Base-by-base conservation (phyloP, 2,797 vertebrate species). In the Oryzias sinensis region DNA sequence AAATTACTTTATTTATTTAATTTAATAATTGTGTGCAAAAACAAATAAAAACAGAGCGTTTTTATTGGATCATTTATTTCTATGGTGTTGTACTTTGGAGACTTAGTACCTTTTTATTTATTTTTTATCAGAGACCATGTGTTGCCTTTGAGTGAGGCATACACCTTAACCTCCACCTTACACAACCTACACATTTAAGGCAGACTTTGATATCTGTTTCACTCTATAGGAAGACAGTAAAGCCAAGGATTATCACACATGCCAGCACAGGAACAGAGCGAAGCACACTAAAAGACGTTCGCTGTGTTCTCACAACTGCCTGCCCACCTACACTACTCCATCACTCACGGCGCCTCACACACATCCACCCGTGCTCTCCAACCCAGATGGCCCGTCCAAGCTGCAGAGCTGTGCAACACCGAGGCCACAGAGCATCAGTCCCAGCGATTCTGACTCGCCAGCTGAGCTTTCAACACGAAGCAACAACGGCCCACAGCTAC, bases 391-490 rank as follows among this genome's bases (percentile, higher is more conserved):
- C 74, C 58, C 1, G 65, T 70, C 69, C 64, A 61, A 57, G 71
- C 75, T 56, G 44, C 66, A 53, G 76, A 81, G 75, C 79, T 82
- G 80, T 67, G 82, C 81, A 83, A 87, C 77, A 74, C 70, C 58
- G 74, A 76, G 71, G 81, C 85, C 81, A 80, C 79, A 64, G 77
- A 84, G 86, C 76, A 56, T 72, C 72, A 66, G 81, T 81, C 79
- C 73, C 64, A 77, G 70, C 72, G 80, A 83, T 71, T 74, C 70
- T 73, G 76, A 62, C 77, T 81, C 76, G 77, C 84, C 87, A 91
- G 83, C 81, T 87, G 88, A 89, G 86, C 84, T 74, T 87, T 89
- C 89, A 88, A 87, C 85, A 88, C 77, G 68, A 33, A 85, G 79
- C 70, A 83, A 74, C 80, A 80, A 79, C 50, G 68, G 79, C 75